These are phyloP conservation scores for Megaceryle torquata DNA, from an alignment of 2,113 vertebrate species.

Conservation along the genomic window DNA sequence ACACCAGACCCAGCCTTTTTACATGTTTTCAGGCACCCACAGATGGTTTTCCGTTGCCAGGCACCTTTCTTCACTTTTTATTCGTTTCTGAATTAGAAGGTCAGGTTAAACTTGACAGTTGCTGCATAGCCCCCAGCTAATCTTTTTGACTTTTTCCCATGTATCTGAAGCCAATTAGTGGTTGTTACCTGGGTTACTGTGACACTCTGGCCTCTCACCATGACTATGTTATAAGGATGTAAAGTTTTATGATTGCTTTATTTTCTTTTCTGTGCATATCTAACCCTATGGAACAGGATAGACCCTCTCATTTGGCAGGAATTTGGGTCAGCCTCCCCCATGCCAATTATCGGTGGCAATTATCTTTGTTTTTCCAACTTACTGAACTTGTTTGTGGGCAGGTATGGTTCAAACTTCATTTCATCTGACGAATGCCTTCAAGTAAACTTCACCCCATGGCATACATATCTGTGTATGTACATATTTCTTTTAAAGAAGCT, in stretches of 20 bases:
- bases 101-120: not conserved
- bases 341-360: not conserved
- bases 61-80: not conserved
- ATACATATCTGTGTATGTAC: too few species aligned
- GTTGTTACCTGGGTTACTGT: not conserved
- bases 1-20: not conserved
- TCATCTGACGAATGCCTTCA: not conserved
- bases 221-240: not conserved
- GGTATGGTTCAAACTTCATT: not conserved
- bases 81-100: not conserved
- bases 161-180: not conserved
- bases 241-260: not conserved
- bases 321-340: not conserved
- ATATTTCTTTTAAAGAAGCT: not conserved
- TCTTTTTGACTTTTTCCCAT: not conserved
- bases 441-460: not conserved
- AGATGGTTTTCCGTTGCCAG: not conserved
- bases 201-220: not conserved
- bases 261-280: not conserved
- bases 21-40: not conserved
- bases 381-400: not conserved
- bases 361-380: not conserved
- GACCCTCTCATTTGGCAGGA: not conserved
- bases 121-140: not conserved
- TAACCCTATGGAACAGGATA: not conserved